Evolutionary conservation across 2,113 vertebrate genomes (phyloP).

Genomic region (Mesembrinibis cayennensis): DNA sequence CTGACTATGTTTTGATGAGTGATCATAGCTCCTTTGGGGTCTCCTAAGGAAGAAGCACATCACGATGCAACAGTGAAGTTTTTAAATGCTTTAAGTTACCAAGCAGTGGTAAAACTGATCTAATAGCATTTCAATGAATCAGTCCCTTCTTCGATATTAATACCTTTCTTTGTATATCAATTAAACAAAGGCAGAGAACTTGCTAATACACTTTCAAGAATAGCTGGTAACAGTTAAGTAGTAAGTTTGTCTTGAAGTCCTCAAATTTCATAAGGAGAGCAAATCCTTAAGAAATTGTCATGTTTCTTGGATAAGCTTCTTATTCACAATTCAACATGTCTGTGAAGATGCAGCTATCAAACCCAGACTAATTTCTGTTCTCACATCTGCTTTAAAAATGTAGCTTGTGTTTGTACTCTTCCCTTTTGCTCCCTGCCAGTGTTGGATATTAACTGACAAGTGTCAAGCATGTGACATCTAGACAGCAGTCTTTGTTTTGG

Average conservation of each 20-base stretch:
- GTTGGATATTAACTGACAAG: background rate
- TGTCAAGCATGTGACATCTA: background rate
- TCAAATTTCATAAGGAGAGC: background rate
- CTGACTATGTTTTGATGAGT: slow-evolving; percentile 90
- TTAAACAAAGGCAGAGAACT: background rate
- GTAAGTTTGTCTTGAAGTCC: background rate
- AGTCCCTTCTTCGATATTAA: background rate
- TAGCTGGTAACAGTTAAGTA: background rate
- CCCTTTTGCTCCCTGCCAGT: background rate
- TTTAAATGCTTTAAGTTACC: background rate
- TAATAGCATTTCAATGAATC: background rate
- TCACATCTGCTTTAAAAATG: background rate
- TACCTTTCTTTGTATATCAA: background rate
- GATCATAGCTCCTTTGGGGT: slow-evolving; percentile 93
- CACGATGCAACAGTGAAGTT: background rate
- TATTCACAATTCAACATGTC: background rate
- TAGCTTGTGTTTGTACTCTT: background rate
- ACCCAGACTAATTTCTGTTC: background rate
- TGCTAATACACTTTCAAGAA: background rate
- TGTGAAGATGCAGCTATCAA: background rate
- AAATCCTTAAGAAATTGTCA: background rate
- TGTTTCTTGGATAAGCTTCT: background rate
- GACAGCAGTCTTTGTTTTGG: background rate
- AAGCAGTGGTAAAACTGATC: background rate
- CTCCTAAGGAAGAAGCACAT: slow-evolving; percentile 77